Conservation (phyloP, 2,113 vertebrate species). For the Laticauda laticaudata region DNA sequence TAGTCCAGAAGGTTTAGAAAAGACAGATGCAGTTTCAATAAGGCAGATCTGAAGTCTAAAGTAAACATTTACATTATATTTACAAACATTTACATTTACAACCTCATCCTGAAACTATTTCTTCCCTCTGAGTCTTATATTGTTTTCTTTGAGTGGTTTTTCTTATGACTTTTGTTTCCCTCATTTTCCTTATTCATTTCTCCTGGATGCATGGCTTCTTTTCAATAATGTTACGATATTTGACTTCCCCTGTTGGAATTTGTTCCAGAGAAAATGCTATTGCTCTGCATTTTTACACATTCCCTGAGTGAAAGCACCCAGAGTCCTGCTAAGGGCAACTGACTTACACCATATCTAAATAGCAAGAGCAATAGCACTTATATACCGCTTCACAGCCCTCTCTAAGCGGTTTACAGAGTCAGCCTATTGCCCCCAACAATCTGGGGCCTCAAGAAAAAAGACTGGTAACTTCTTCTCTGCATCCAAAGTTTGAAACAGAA, state of each 20-base stretch:
- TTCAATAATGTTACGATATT: background rate
- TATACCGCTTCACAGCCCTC: no score
- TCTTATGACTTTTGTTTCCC: background rate
- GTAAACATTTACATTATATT: background rate
- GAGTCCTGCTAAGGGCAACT: background rate
- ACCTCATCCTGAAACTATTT: background rate
- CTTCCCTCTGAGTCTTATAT: background rate
- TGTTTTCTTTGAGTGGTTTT: background rate
- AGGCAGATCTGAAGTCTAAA: background rate
- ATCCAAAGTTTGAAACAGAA: rapidly evolving
- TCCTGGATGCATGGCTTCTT: background rate
- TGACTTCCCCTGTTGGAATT: background rate
- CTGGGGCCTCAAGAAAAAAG: no score
- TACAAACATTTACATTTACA: no score
- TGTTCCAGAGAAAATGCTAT: rapidly evolving
- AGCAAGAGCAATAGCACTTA: no score
- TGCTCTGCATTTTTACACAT: rapidly evolving
- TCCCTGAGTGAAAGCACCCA: rapidly evolving
- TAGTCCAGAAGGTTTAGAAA: background rate
- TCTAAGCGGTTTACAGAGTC: no score
- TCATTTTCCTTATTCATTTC: constrained; percentile 4
- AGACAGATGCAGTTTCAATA: background rate
- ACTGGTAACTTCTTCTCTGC: rapidly evolving
- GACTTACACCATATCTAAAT: no score
- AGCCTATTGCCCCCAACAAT: no score